Percentiles rank a stretch among this genome's conserved stretches.
phyloP scores from a whole-genome alignment of 2,113 vertebrate species.

The Panthera uncia region DNA sequence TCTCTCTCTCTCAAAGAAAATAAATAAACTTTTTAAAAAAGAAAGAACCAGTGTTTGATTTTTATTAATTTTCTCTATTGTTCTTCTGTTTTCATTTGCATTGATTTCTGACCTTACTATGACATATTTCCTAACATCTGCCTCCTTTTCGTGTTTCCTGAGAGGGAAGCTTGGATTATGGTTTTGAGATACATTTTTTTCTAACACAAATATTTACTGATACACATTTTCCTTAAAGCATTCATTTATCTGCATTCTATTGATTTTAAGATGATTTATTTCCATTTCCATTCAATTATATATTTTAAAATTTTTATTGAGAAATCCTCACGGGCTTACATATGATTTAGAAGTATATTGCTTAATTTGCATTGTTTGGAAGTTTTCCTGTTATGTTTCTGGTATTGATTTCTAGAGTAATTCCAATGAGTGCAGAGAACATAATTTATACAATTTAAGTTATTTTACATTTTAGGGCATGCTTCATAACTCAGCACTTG shows the following conservation, averaged over 20 bases:
- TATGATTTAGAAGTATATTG: not conserved
- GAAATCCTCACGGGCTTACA: not conserved
- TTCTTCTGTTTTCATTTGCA: not conserved
- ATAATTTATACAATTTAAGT: not conserved
- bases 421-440: not conserved
- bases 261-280: not conserved
- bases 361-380: not conserved
- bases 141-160: not conserved
- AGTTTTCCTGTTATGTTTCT: not conserved
- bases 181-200: not conserved
- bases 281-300: not conserved
- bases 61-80: not conserved
- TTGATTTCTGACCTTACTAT: not conserved
- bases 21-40: too few relatives aligned
- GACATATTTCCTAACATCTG: not conserved
- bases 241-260: not conserved
- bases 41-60: not conserved
- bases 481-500: not conserved
- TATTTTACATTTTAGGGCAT: not conserved
- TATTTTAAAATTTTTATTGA: not conserved
- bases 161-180: not conserved
- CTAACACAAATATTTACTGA: not conserved
- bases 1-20: too few relatives aligned
- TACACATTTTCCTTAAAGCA: not conserved
- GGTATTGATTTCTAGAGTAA: not conserved